These are phyloP conservation scores for Solenopsis invicta DNA, from an alignment of 1,140 invertebrate species.

Conservation along the genomic window DNA sequence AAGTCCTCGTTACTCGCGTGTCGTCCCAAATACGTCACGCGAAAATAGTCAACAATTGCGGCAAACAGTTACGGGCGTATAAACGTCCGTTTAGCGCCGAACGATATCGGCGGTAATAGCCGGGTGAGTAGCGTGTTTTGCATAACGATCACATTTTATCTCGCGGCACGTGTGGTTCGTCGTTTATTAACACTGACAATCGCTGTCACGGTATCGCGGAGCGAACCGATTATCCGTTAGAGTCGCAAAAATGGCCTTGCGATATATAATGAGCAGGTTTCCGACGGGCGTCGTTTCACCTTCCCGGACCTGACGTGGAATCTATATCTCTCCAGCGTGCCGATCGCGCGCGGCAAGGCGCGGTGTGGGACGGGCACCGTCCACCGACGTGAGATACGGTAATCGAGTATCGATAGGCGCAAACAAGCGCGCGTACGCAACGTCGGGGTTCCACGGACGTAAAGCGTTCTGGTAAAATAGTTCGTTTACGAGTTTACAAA, in stretches of 20 bases:
- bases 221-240: conserved; percentile 5
- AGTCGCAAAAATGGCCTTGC: neutral
- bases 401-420: conserved; percentile 61
- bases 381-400: conserved; percentile 41
- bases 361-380: neutral
- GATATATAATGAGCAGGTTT: conserved; percentile 18
- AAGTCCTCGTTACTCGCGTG: conserved; percentile 11
- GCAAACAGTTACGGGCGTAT: conserved; percentile 20
- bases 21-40: conserved; percentile 17
- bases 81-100: conserved; percentile 8
- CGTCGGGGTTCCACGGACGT: conserved; percentile 18
- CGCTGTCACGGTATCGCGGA: conserved; percentile 8
- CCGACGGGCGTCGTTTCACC: neutral
- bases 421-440: conserved; percentile 10
- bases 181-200: conserved; percentile 59
- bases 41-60: conserved; percentile 31
- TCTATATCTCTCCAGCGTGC: conserved; percentile 23
- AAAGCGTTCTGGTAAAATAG: conserved; percentile 41
- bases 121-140: conserved; percentile 44
- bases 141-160: conserved; percentile 57
- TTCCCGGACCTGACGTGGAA: neutral
- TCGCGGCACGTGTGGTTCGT: conserved; percentile 42
- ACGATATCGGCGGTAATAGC: conserved; percentile 34
- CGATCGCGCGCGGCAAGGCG: conserved; percentile 10
- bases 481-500: conserved; percentile 61